Evolutionary conservation across 2,113 vertebrate genomes (phyloP).

Genomic region (Macquaria ambigua): DNA sequence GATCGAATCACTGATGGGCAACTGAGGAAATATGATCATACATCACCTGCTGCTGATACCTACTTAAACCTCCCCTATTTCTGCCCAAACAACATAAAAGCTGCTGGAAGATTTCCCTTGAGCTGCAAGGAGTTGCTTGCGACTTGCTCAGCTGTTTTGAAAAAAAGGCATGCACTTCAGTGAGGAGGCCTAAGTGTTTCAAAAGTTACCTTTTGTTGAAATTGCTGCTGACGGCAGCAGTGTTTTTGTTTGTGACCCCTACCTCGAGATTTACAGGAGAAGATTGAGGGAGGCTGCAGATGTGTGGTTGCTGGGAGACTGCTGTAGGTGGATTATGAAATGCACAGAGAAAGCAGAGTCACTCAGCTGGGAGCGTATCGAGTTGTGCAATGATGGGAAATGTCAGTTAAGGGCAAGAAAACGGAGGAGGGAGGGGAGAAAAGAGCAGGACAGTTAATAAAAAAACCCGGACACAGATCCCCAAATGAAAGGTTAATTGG

Average conservation of each 20-base stretch:
- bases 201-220: constrained; percentile 31
- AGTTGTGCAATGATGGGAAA: constrained; percentile 73
- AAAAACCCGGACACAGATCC: constrained; percentile 19
- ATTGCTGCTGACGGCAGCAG: constrained; percentile 18
- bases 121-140: constrained; percentile 1
- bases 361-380: constrained; percentile 53
- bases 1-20: constrained; percentile 58
- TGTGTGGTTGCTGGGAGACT: constrained; percentile 74
- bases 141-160: constrained; percentile 19
- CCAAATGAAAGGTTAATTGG: constrained; percentile 71
- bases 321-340: constrained; percentile 77
- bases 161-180: neutral
- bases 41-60: constrained; percentile 51
- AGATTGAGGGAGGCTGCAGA: constrained; percentile 38
- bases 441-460: constrained; percentile 28
- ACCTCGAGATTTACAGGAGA: constrained; percentile 25
- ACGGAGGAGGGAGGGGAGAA: neutral
- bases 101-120: constrained; percentile 30
- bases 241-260: constrained; percentile 42
- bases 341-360: constrained; percentile 32
- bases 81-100: constrained; percentile 16
- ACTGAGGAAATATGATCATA: constrained; percentile 57
- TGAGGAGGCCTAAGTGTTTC: constrained; percentile 6
- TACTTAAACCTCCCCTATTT: constrained; percentile 17
- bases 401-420: constrained; percentile 68